Base-by-base conservation (phyloP, 1,140 invertebrate genomes). In the Sitophilus oryzae region DNA sequence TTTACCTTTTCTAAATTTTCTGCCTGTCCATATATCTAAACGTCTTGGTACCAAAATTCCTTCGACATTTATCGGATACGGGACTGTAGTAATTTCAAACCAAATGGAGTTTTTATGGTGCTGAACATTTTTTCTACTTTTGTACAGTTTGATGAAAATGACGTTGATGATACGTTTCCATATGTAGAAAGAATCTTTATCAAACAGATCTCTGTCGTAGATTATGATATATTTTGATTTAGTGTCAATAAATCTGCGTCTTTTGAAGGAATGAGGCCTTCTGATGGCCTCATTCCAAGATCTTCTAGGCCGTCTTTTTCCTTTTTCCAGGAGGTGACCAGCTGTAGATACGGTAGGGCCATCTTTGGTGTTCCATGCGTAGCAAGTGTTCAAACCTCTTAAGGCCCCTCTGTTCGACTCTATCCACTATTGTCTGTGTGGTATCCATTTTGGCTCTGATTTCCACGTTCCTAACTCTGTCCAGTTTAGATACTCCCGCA, bases 121-220 rank as follows among this genome's bases (percentile, higher is more conserved):
- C 4, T 66, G 64, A 36, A 61, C 65, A 2, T 64, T 57, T 23
- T 66, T 72, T 10, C 59, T 61, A 2, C 65, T 60, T 9, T 53
- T 66, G 60, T 81, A 80, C 61, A 77, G 73, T 41, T 76, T 75
- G 15, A 89, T 72, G 51, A 89, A 89, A n/a, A 89, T 66, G 0
- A 85, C 81, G 60, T 86, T 85, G 1, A 88, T 76, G 18, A 88
- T 83, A 57, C 82, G 77, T 36, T 83, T 88, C 88, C 88, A 89
- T 6, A 91, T 61, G 60, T 87, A 85, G 60, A 82, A 76, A 54
- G 85, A 72, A n/a, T 83, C 75, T 42, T 76, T 71, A 15, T 72
- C 68, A 49, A 89, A 82, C 0, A 91, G 68, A 23, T 83, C 73
- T 34, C 74, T 67, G 65, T 89, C 86, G 56, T 88, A 76, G 0